A percentile compares a stretch with the other conserved stretches of the same genome.
Conservation (phyloP, 2,888 invertebrate species). For the Spilosoma lubricipeda region DNA sequence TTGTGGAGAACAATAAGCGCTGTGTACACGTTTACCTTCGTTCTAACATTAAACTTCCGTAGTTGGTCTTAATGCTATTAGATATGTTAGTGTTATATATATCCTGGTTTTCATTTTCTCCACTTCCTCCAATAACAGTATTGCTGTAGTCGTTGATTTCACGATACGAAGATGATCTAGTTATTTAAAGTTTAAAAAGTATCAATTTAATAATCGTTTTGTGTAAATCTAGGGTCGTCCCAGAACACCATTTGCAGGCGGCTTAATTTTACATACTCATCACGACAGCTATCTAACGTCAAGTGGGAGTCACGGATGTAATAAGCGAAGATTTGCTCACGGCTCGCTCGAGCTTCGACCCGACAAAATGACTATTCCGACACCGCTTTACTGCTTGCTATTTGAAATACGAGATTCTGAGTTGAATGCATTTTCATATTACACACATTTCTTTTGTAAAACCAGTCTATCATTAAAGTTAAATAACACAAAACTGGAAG, state of each 20-base stretch:
- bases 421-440: slow-evolving; percentile 40
- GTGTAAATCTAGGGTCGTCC: slow-evolving; percentile 53
- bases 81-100: slow-evolving; percentile 62
- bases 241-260: slow-evolving; percentile 52
- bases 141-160: slow-evolving; percentile 63
- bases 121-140: slow-evolving; percentile 68
- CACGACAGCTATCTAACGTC: slow-evolving; percentile 55
- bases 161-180: slow-evolving; percentile 54
- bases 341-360: slow-evolving; percentile 38
- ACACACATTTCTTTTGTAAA: slow-evolving; percentile 48
- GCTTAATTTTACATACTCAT: slow-evolving; percentile 60
- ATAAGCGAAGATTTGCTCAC: slow-evolving; percentile 55
- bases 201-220: slow-evolving; percentile 56
- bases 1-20: slow-evolving; percentile 63
- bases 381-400: slow-evolving; percentile 49
- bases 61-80: slow-evolving; percentile 68
- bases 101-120: slow-evolving; percentile 67
- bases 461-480: slow-evolving; percentile 42
- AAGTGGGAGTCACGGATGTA: slow-evolving; percentile 50
- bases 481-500: slow-evolving; percentile 48
- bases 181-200: slow-evolving; percentile 61
- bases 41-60: slow-evolving; percentile 58
- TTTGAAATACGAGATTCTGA: slow-evolving; percentile 45
- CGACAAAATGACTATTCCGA: slow-evolving; percentile 52
- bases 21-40: slow-evolving; percentile 54